Conservation (phyloP, 2,113 vertebrate genomes). For the Spermophilus dauricus region DNA sequence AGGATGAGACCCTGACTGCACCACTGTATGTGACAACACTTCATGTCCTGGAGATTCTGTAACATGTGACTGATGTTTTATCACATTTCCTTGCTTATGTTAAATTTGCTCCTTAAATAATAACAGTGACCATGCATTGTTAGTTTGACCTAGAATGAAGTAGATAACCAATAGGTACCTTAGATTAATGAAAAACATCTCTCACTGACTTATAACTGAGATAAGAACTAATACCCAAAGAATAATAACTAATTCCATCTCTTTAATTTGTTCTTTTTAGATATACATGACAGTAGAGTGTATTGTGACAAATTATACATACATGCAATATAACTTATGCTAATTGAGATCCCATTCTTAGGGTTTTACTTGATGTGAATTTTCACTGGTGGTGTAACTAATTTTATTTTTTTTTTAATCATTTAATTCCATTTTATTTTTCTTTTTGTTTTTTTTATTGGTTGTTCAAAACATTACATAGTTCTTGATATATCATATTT, state of each 20-base stretch:
- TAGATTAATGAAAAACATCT: neutral
- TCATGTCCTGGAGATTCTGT: neutral
- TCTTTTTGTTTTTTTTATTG: no score
- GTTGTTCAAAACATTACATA: no score
- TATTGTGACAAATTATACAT: no score
- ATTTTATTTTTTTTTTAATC: neutral
- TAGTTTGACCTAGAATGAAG: neutral
- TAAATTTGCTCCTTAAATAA: conserved; percentile 22
- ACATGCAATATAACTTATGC: no score
- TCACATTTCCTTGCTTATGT: neutral
- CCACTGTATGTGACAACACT: neutral
- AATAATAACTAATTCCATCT: neutral
- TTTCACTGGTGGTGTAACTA: no score
- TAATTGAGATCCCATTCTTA: no score
- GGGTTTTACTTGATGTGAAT: no score
- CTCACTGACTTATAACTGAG: neutral
- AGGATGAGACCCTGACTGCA: neutral
- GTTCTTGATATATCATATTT: no score
- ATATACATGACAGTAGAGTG: no score
- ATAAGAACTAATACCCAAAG: neutral
- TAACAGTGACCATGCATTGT: neutral
- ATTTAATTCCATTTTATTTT: no score
- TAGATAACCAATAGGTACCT: neutral
- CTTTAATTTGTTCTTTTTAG: no score
- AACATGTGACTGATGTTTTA: neutral